Base-by-base conservation (phyloP, 2,113 vertebrate genomes). In the Salvelinus sp. region DNA sequence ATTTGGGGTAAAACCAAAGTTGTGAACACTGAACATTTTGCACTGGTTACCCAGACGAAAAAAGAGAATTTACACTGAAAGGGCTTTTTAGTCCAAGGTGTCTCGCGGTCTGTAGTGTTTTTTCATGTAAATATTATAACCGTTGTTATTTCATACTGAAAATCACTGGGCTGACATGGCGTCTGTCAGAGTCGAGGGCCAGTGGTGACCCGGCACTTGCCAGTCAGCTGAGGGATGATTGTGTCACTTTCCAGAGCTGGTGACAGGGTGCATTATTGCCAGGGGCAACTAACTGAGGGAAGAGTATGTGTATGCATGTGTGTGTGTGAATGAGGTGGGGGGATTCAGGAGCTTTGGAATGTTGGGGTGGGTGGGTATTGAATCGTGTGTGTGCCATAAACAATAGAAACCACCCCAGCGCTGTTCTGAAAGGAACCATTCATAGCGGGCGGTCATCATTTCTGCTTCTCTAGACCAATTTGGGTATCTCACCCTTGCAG, bases 181-280 rank as follows among this genome's bases (percentile, higher is more conserved):
- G 16, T 54, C 50, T 54, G 50, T 12, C 60, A 64, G 2, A 65
- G 60, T 20, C 72, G n/a, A n/a, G 1, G 58, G 28, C 13, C 58
- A 60, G 64, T n/a, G 50, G 20, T 25, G 33, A 20, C 38, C 62
- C 82, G 80, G 79, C 82, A 75, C 87, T 85, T 38, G 75, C 33
- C 77, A 62, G 80, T 89, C 83, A 90, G 83, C 86, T 83, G 82
- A 88, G 75, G 38, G 70, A 65, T 25, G 54, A 85, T 69, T 80
- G 78, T 88, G 89, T 87, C 83, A 78, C 75, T 88, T 87, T 87
- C 84, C 76, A 89, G 83, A 85, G 81, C 23, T 69, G 68, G 73
- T 83, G 79, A 86, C 84, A 82, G 78, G 76, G 62, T 10, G 67
- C 81, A 87, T 85, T 89, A 84, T 90, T 77, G 78, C 18, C 25